Conservation (phyloP, 2,797 vertebrate species). For the Gymnoscopelus braueri region DNA sequence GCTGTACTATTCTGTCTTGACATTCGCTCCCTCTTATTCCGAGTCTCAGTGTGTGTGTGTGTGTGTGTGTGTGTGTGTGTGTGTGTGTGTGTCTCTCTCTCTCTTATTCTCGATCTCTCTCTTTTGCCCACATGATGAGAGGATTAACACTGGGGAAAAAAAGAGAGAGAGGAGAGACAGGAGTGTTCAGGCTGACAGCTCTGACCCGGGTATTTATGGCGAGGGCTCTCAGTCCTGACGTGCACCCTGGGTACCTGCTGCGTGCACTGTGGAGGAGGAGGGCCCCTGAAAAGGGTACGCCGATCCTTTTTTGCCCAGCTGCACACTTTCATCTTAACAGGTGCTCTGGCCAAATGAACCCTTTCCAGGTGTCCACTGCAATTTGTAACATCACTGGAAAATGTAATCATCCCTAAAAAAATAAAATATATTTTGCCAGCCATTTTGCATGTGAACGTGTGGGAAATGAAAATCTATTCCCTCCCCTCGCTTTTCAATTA, state of each 20-base stretch:
- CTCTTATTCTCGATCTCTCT: constrained; percentile 14
- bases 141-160: constrained; percentile 66
- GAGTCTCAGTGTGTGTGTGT: too few species aligned
- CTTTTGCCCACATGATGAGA: constrained; percentile 35
- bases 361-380: constrained; percentile 2
- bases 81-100: constrained; percentile 40
- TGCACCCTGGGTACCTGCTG: constrained; percentile 51
- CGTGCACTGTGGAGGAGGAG: constrained; percentile 47
- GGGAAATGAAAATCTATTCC: constrained; percentile 34
- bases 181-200: constrained; percentile 69
- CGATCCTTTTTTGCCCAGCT: constrained; percentile 34
- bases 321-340: constrained; percentile 37
- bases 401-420: constrained; percentile 6
- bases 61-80: not conserved
- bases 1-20: constrained; percentile 42
- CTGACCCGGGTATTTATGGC: constrained; percentile 74
- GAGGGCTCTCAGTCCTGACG: constrained; percentile 59
- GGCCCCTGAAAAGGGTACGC: constrained; percentile 41
- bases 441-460: not conserved
- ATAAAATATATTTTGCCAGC: constrained; percentile 5
- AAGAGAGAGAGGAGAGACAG: constrained; percentile 47
- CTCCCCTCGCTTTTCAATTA: constrained; percentile 43
- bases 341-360: constrained; percentile 20
- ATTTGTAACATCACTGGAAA: constrained; percentile 8
- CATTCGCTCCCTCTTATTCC: constrained; percentile 28